phyloP scores from a whole-genome alignment of 2,888 invertebrate species.

The Deroplatys truncata region DNA sequence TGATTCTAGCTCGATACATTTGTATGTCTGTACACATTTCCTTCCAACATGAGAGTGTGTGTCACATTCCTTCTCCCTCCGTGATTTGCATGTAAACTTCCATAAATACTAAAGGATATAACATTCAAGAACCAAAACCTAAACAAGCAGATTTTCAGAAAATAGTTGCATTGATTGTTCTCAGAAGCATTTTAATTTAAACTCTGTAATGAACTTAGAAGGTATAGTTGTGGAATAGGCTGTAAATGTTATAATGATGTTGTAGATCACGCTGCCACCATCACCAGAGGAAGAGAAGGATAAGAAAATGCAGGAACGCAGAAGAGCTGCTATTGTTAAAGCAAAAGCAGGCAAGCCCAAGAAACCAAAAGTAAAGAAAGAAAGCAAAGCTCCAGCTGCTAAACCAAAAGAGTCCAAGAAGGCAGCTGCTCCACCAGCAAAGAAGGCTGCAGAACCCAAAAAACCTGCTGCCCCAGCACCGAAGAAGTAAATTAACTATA shows the following conservation, averaged over 20 bases:
- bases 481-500: not conserved
- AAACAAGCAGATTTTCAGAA: too few relatives aligned
- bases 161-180: too few relatives aligned
- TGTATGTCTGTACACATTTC: too few relatives aligned
- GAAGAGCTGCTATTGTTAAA: conserved; percentile 48
- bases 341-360: conserved; percentile 53
- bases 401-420: not conserved
- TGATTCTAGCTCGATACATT: too few relatives aligned
- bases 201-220: too few relatives aligned
- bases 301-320: conserved; percentile 12
- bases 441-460: not conserved
- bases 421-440: not conserved
- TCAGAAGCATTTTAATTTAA: not conserved
- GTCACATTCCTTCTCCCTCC: too few relatives aligned
- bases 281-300: conserved; percentile 3
- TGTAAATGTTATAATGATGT: not conserved
- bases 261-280: conserved; percentile 18
- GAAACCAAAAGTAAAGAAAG: conserved; percentile 37
- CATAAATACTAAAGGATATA: too few relatives aligned
- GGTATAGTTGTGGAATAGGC: too few relatives aligned
- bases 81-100: too few relatives aligned
- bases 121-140: too few relatives aligned
- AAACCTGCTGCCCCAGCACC: not conserved
- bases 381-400: conserved; percentile 26
- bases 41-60: too few relatives aligned